A percentile compares a stretch with the other conserved stretches of the same genome.
Conservation (phyloP, 2,888 invertebrate genomes). For the Heteropelma amictum region DNA sequence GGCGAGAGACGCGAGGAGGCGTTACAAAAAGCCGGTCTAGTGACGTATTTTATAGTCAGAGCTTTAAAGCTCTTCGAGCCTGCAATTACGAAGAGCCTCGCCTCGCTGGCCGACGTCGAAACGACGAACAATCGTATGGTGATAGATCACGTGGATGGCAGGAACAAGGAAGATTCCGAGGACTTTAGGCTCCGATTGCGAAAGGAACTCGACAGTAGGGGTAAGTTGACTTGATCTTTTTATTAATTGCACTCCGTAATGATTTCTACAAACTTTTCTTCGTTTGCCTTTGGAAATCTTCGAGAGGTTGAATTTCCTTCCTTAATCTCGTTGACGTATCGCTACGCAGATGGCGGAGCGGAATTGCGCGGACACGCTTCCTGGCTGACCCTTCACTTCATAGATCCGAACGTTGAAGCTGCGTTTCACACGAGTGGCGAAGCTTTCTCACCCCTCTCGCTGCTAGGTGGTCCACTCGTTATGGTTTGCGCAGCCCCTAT, state of each 20-base stretch:
- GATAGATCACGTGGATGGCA: slow-evolving; percentile 64
- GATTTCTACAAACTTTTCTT: not conserved
- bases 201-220: slow-evolving; percentile 91
- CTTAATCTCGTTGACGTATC: not conserved
- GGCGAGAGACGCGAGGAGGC: slow-evolving; percentile 96
- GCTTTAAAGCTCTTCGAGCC: slow-evolving; percentile 86
- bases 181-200: slow-evolving; percentile 89
- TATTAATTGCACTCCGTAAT: not conserved
- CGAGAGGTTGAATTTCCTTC: too few species aligned
- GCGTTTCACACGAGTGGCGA: slow-evolving; percentile 84
- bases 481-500: slow-evolving; percentile 78
- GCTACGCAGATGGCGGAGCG: slow-evolving; percentile 75
- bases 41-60: slow-evolving; percentile 94
- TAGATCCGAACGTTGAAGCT: slow-evolving; percentile 83
- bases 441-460: slow-evolving; percentile 83
- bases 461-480: slow-evolving; percentile 83
- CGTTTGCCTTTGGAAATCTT: not conserved
- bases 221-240: slow-evolving; percentile 71
- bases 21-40: slow-evolving; percentile 90
- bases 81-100: slow-evolving; percentile 71
- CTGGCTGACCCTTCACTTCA: slow-evolving; percentile 83
- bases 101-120: slow-evolving; percentile 71
- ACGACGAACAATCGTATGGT: slow-evolving; percentile 61
- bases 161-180: slow-evolving; percentile 82
- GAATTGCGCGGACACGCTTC: slow-evolving; percentile 85